phyloP scores from a whole-genome alignment of 2,113 vertebrate species.

The Mastomys coucha region DNA sequence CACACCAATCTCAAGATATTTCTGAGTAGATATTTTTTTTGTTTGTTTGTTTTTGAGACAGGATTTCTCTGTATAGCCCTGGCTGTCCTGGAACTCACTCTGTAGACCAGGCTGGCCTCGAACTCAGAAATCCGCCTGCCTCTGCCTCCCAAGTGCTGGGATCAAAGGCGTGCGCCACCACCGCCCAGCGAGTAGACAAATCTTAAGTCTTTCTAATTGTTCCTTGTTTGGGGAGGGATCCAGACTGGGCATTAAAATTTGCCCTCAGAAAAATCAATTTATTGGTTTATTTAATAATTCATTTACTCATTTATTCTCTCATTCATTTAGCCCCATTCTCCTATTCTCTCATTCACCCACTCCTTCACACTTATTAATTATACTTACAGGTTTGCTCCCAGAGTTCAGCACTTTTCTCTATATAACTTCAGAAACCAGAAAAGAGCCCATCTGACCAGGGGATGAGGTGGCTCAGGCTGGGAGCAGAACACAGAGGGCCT shows the following conservation, averaged over 20 bases:
- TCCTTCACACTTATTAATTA: neutral
- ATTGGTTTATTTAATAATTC: constrained; percentile 21
- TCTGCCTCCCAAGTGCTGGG: too few species aligned
- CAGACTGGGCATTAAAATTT: neutral
- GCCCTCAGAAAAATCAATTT: neutral
- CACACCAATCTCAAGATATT: neutral
- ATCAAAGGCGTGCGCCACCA: too few species aligned
- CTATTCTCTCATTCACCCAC: constrained; percentile 1
- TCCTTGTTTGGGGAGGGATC: neutral
- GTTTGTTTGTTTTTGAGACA: too few species aligned
- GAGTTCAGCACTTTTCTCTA: neutral
- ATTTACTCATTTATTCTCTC: neutral
- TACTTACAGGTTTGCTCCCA: neutral
- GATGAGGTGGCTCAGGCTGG: neutral
- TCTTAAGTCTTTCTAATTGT: constrained; percentile 7
- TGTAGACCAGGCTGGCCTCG: too few species aligned
- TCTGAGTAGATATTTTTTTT: fast-evolving
- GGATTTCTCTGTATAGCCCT: too few species aligned
- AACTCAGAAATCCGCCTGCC: too few species aligned
- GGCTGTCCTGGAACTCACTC: too few species aligned
- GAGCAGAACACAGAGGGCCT: neutral
- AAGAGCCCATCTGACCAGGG: neutral
- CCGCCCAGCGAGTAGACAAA: too few species aligned
- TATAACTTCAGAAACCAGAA: neutral
- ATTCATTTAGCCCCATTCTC: constrained; percentile 9